Conservation (phyloP, 2,113 vertebrate genomes). For the Leptosomus discolor region DNA sequence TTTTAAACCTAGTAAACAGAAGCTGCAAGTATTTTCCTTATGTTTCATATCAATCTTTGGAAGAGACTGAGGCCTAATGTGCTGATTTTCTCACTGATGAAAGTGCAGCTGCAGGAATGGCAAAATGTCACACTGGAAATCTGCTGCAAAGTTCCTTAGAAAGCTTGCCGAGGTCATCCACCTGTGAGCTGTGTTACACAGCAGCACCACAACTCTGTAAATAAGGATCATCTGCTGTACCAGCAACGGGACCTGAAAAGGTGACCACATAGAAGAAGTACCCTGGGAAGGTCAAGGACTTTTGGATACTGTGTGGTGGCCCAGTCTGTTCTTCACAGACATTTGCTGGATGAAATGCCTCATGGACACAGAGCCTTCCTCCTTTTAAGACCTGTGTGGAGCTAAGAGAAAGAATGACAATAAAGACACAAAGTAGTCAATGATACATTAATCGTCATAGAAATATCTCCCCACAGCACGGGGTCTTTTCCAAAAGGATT, state of each 20-base stretch:
- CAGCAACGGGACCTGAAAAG: not conserved
- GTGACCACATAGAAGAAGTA: accelerated
- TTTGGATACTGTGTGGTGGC: not conserved
- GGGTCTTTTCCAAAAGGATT: not conserved
- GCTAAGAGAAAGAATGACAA: not conserved
- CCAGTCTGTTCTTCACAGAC: not conserved
- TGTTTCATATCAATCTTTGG: not conserved
- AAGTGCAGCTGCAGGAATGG: not conserved
- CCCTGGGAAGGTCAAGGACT: not conserved
- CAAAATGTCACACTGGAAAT: not conserved
- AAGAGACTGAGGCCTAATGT: not conserved
- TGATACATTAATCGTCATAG: not conserved
- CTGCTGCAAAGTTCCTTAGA: not conserved
- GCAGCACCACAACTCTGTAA: not conserved
- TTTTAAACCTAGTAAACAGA: not conserved
- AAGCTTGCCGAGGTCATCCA: not conserved
- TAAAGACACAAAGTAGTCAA: not conserved
- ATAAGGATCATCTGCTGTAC: not conserved
- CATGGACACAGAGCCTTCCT: not conserved
- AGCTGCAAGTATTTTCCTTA: not conserved
- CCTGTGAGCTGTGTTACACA: not conserved
- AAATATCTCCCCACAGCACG: accelerated
- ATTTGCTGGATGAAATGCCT: not conserved
- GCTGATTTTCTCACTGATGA: not conserved
- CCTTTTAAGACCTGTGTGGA: not conserved